Evolutionary conservation across 2,113 vertebrate genomes (phyloP).

Genomic region (Erinaceus europaeus): DNA sequence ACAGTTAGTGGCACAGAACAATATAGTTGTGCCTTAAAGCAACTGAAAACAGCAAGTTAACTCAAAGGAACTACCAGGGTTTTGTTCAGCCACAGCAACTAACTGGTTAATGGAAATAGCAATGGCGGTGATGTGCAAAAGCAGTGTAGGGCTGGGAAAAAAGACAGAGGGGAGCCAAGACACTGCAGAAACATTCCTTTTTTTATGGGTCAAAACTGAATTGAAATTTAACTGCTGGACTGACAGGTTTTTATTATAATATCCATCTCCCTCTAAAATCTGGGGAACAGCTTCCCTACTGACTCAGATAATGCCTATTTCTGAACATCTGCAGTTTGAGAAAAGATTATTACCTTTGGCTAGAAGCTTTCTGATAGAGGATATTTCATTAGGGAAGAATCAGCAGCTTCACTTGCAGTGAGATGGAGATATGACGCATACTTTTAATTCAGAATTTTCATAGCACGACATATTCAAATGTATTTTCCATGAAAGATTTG

Average conservation of each 20-base stretch:
- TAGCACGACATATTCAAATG: neutral
- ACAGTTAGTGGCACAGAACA: neutral
- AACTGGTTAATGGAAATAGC: slow-evolving; percentile 19
- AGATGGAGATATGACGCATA: neutral
- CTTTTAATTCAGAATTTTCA: slow-evolving; percentile 32
- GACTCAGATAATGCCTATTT: slow-evolving; percentile 16
- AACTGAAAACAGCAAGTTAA: neutral
- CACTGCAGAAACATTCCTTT: slow-evolving; percentile 22
- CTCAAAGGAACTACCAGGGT: neutral
- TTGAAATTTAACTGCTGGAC: slow-evolving; percentile 22
- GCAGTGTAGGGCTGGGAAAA: neutral
- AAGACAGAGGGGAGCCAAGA: slow-evolving; percentile 21
- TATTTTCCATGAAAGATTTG: neutral
- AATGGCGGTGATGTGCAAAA: neutral
- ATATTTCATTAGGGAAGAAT: slow-evolving; percentile 11
- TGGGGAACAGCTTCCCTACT: slow-evolving; percentile 1
- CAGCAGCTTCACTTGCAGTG: neutral
- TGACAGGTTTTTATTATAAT: slow-evolving; percentile 52
- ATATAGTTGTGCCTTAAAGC: neutral
- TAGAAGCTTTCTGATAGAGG: slow-evolving; percentile 32
- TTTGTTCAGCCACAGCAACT: neutral
- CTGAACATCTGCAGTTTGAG: slow-evolving; percentile 20
- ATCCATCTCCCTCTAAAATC: slow-evolving; percentile 32
- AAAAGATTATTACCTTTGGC: slow-evolving; percentile 26
- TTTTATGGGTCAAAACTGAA: slow-evolving; percentile 7